Base-by-base conservation (phyloP, 2,797 vertebrate genomes). In the Hoplostethus mediterraneus region DNA sequence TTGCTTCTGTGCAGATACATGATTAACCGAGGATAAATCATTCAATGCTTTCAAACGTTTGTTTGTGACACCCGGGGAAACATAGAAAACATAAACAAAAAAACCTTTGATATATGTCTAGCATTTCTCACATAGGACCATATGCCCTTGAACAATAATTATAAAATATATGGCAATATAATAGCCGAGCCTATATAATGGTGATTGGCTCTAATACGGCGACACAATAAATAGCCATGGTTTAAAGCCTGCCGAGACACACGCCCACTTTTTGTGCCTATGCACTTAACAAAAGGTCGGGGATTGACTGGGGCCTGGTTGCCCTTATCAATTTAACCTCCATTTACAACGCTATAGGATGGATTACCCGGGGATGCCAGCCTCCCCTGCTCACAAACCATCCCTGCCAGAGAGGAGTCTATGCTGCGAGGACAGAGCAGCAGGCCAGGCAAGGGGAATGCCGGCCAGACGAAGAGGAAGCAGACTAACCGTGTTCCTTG, bases 261-360 rank as follows among this genome's bases (percentile, higher is more conserved):
- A 73, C 69, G 44, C 70, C 81, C 59, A 61, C 36, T 71, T 73
- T 79, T 70, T 71, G 80, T 61, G 66, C 51, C 64, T 42, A 63
- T 73, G 78, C 75, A 81, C 64, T 82, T 67, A 75, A 90, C 82
- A 86, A 81, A 86, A 86, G 77, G 80, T 89, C 87, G 51, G 58
- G 76, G 73, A 87, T 75, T 82, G 88, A 89, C 83, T 57, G 73
- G 68, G 63, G 79, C 67, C 81, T 73, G 75, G 57, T 70, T 86
- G 88, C 81, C 75, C 80, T 89, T 86, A 91, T 91, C 89, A 88
- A 84, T 93, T 88, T 89, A 87, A 90, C 88, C 84, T 83, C 79
- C 70, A 84, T 89, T 92, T 90, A 84, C 75, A 83, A 73, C 88
- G 78, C 80, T 64, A 85, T 83, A 69, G 82, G 86, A 83, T 82